Base-by-base conservation (phyloP, 2,797 vertebrate species). In the Spinibarbus caldwelli region DNA sequence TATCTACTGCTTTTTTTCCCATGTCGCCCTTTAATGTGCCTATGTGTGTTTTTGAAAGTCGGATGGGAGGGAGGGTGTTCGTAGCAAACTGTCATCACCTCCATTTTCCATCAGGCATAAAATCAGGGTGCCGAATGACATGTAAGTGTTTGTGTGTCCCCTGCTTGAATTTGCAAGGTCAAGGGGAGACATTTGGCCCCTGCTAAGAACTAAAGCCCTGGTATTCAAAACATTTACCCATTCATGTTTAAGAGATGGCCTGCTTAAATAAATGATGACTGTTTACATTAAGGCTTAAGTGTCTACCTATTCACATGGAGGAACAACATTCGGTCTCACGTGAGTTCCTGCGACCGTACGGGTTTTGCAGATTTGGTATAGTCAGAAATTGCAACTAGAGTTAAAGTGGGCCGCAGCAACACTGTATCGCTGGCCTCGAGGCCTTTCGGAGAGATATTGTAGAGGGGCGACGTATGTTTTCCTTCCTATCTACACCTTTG, bases 221-320 rank as follows among this genome's bases (percentile, higher is more conserved):
- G 89, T 93, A 94, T 94, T 95, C 94, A 93, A 95, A 95, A 93
- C 93, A 94, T 93, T 91, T 88, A 89, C 90, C 92, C 89, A 87
- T 93, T 94, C 91, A 91, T 95, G 93, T 95, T 95, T 94, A 94
- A 95, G 92, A 94, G 91, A 95, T 94, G 94, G 93, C 91, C 93
- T 89, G 84, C 90, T 95, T 80, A 95, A 96, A 96, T 95, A 96
- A 96, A 94, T 95, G 89, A 95, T 95, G 93, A 95, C 91, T 95
- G 92, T 95, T 95, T 96, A 94, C 92, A 92, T 91, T 91, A 89
- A 93, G 88, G 86, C 91, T 90, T 93, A 92, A 93, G 89, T 92
- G 91, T 93, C 91, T 95, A 90, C 89, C 92, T 94, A 94, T 95
- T 93, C 91, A 93, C 91, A 92, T 87, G 85, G 91, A 91, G 91